A percentile compares a stretch with the other conserved stretches of the same genome.
phyloP scores from a whole-genome alignment of 2,113 vertebrate genomes.

The Pholis gunnellus region DNA sequence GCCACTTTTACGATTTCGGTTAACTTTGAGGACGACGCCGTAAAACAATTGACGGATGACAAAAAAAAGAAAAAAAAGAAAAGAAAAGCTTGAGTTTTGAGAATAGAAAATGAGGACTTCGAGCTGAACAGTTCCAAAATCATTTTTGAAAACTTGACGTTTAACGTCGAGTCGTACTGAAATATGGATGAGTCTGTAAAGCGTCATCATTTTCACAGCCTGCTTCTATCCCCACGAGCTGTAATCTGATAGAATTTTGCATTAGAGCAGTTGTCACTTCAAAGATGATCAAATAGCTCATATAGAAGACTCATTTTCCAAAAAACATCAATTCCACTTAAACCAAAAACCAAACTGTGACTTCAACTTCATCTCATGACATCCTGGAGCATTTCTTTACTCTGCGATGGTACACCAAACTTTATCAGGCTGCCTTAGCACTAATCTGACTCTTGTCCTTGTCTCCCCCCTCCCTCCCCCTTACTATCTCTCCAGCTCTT shows the following conservation, averaged over 20 bases:
- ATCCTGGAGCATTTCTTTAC: constrained; percentile 26
- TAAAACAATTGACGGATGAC: not conserved
- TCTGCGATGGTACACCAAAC: constrained; percentile 23
- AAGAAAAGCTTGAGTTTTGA: not conserved
- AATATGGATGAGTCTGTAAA: constrained; percentile 27
- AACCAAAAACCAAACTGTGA: constrained; percentile 22
- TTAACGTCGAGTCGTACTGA: constrained; percentile 18
- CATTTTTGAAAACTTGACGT: constrained; percentile 18
- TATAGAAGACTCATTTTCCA: not conserved
- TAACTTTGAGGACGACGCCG: constrained; percentile 17
- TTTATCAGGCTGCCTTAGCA: constrained; percentile 68
- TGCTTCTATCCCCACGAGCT: not conserved
- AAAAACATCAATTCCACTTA: not conserved
- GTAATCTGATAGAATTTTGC: constrained; percentile 3
- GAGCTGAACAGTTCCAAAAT: not conserved
- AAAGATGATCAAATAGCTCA: not conserved
- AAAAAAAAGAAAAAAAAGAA: not conserved
- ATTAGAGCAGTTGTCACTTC: not conserved
- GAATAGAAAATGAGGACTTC: constrained; percentile 2
- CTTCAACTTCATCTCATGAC: constrained; percentile 8
- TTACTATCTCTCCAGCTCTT: constrained; percentile 62
- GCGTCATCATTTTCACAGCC: not conserved
- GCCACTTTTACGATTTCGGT: constrained; percentile 34
- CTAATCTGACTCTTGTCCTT: constrained; percentile 55
- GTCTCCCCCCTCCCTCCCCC: constrained; percentile 42